Base-by-base conservation (phyloP, 2,888 invertebrate genomes). In the Seira ritae region DNA sequence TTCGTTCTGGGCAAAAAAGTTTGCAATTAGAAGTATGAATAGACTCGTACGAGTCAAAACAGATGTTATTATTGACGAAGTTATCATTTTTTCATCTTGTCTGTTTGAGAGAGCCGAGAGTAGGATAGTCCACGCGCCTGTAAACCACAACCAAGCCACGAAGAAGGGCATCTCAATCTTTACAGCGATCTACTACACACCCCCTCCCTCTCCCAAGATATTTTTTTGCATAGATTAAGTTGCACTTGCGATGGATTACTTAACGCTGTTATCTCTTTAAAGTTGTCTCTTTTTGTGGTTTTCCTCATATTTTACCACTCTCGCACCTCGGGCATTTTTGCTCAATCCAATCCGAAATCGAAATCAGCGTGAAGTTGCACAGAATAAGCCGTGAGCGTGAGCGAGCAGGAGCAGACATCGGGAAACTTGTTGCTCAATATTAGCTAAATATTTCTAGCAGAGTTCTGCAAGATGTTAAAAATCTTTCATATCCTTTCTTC, bases 291-390 rank as follows among this genome's bases (percentile, higher is more conserved):
- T 42, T n/a, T 42, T 42, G 42, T 12, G 42, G 42, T 42, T 42
- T 42, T 42, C n/a, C 72, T 60, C n/a, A 24, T 72, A 60, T 55
- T 60, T 72, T 73, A 46, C 62, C 73, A 75, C 67, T 65, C 66
- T 75, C 46, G 17, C 75, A 23, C 75, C 75, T 67, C 67, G 1
- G 75, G 75, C 75, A 75, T 23, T 1, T 46, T 66, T 42, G 12
- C 6, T 42, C n/a, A n/a, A n/a, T n/a, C n/a, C n/a, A n/a, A n/a
- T n/a, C n/a, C n/a, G n/a, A n/a, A n/a, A n/a, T n/a, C n/a, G n/a
- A n/a, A n/a, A n/a, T n/a, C n/a, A n/a, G n/a, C n/a, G n/a, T n/a
- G n/a, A n/a, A n/a, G n/a, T n/a, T n/a, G n/a, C n/a, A n/a, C n/a
- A n/a, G n/a, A n/a, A n/a, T n/a, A n/a, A n/a, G n/a, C n/a, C n/a